Evolutionary conservation across 30 jellyfish, hydroid and myxozoan species (phyloP), one percentile per base, ranked within the genome.

Genomic region (Rhopilema esculentum): DNA sequence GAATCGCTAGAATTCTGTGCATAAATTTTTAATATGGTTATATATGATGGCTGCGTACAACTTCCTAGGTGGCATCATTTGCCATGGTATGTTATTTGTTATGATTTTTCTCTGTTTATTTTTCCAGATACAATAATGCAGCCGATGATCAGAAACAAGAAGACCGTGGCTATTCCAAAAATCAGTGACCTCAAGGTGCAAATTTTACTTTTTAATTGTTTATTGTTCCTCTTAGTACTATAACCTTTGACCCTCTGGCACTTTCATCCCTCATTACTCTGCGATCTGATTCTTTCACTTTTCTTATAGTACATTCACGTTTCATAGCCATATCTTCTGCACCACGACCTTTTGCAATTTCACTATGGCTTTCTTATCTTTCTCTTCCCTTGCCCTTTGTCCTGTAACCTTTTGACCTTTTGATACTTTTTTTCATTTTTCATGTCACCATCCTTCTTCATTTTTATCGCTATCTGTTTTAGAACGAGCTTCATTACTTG

Each of bases 71-170:
- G n/a, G n/a, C n/a, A n/a, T n/a, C n/a, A n/a, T 40, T 40, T 40
- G n/a, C 48, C 0, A 21, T 31, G 7, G 32, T 63, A 32, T 32
- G 24, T 79, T 51, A n/a, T n/a, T n/a, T n/a, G n/a, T n/a, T n/a
- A n/a, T n/a, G n/a, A n/a, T n/a, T n/a, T n/a, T n/a, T n/a, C n/a
- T n/a, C n/a, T n/a, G n/a, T n/a, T n/a, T n/a, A 31, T 1, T 40
- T 77, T 20, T 31, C 21, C 78, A 93, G 98, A 93, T 78, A 88
- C 98, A 0, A 91, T 93, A 7, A 88, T 93, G 96, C 98, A 93
- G 63, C 98, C 98, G 1, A 86, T 89, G 9, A 25, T 93, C 8
- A 72, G 89, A 65, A 93, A 93, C 80, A 93, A 93, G 80, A 93
- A 89, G 86, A 93, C 98, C 0, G 98, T 93, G 40, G 49, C 18